phyloP scores from a whole-genome alignment of 2,797 vertebrate genomes.

The Paedocypris micromegethes region DNA sequence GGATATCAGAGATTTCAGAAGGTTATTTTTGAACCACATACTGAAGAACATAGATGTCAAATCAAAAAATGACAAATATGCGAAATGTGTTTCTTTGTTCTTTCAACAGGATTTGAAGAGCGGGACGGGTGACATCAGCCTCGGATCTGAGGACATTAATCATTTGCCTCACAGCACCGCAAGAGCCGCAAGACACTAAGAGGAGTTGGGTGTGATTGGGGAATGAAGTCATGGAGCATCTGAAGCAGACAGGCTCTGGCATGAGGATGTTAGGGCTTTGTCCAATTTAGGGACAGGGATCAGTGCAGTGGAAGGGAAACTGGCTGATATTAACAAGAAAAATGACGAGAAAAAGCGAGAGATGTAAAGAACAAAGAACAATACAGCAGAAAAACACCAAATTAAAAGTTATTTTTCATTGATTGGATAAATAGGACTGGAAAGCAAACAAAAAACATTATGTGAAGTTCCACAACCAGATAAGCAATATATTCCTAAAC shows the following conservation, averaged over 20 bases:
- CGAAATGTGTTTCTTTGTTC: conserved; percentile 24
- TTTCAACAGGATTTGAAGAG: conserved; percentile 47
- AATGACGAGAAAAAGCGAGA: not conserved
- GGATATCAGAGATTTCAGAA: too few species aligned
- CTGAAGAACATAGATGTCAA: not conserved
- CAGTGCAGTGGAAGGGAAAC: conserved; percentile 40
- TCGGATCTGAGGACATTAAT: conserved; percentile 63
- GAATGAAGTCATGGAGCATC: conserved; percentile 41
- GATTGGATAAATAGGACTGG: too few species aligned
- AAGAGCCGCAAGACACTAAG: conserved; percentile 34
- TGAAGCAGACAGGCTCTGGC: conserved; percentile 59
- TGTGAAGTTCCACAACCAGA: too few species aligned
- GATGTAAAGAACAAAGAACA: not conserved
- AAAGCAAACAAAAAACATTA: too few species aligned
- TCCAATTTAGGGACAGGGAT: conserved; percentile 42
- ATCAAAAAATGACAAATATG: conserved; percentile 24
- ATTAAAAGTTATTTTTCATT: too few species aligned
- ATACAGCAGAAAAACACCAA: not conserved
- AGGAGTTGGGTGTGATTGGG: conserved; percentile 47
- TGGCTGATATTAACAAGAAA: conserved; percentile 1
- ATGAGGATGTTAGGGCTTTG: conserved; percentile 51
- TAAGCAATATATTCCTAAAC: too few species aligned
- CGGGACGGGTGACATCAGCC: conserved; percentile 59
- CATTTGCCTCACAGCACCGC: conserved; percentile 56
- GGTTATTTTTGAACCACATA: too few species aligned